Conservation (phyloP, 2,113 vertebrate genomes). For the Coptodon rendalli region DNA sequence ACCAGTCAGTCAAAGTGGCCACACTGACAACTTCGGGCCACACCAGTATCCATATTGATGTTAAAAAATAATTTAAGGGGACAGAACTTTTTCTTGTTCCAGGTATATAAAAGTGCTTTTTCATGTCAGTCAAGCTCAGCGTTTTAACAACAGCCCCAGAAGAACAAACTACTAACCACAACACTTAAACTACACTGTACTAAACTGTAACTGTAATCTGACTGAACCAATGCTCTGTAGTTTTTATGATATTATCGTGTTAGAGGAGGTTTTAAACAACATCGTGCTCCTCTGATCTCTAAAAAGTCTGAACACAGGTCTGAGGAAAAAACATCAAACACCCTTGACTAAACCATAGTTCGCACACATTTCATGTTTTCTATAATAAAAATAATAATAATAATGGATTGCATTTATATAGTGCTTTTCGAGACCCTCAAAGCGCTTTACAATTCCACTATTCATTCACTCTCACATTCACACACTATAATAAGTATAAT, state of each 20-base stretch:
- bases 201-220: not conserved
- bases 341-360: not conserved
- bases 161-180: not conserved
- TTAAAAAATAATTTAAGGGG: not conserved
- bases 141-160: not conserved
- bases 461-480: too few relatives aligned
- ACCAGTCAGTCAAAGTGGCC: not conserved
- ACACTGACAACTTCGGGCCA: not conserved
- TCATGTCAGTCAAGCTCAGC: not conserved
- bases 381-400: not conserved
- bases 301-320: not conserved
- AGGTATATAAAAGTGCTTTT: not conserved
- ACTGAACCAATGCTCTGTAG: not conserved
- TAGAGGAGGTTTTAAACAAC: not conserved
- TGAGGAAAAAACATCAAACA: not conserved
- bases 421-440: too few relatives aligned
- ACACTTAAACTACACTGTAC: not conserved
- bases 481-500: not conserved
- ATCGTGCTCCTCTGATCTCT: not conserved
- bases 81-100: not conserved
- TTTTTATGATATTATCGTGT: not conserved
- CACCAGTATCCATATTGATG: not conserved
- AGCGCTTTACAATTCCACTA: too few relatives aligned
- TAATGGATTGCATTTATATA: too few relatives aligned
- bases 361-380: not conserved